Evolutionary conservation across 2,113 vertebrate genomes (phyloP), one percentile per base, ranked within the genome.

Genomic region (Alces alces): DNA sequence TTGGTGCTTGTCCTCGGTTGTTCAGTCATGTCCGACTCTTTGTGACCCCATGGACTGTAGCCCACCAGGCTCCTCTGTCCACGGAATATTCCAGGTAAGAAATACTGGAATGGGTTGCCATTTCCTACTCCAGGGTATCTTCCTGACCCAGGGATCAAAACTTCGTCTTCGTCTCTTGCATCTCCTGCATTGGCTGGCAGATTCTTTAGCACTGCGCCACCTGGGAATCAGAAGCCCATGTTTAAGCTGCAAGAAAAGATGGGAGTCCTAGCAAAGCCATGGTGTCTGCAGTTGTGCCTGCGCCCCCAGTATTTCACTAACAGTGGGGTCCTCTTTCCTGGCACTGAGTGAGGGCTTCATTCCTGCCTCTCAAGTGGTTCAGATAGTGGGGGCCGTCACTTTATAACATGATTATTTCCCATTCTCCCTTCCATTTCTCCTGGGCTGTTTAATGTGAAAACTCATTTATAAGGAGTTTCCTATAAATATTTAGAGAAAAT

Each of bases 401-500:
- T 64, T 16, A 47, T 60, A 39, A 33, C 12, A n/a, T 27, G 12
- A 73, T 47, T 4, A 28, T 60, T 47, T 64, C 3, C 28, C 12
- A 4, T 52, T 8, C 1, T 16, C n/a, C 45, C 17, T 60, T 45
- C 5, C 21, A 58, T 50, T 36, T 57, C 54, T 86, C 14, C 83
- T 90, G 39, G 33, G 4, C 33, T 50, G 9, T 55, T 78, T 93
- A 39, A 50, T 82, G 2, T 55, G 54, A 92, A 61, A 76, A 33
- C 2, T 88, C 27, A 47, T 52, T 61, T 43, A 43, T 6, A 70
- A 30, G n/a, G 52, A 85, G 33, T 58, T 78, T 6, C 5, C 50
- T 57, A 39, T 84, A 84, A 27, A 55, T 60, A 11, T 52, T 89
- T 86, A 79, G 47, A 82, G 47, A 88, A 92, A 84, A 43, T 70